Percentiles rank a stretch among this genome's conserved stretches.
Evolutionary conservation across 2,113 vertebrate genomes (phyloP).

Genomic region (Cranoglanis bouderius): DNA sequence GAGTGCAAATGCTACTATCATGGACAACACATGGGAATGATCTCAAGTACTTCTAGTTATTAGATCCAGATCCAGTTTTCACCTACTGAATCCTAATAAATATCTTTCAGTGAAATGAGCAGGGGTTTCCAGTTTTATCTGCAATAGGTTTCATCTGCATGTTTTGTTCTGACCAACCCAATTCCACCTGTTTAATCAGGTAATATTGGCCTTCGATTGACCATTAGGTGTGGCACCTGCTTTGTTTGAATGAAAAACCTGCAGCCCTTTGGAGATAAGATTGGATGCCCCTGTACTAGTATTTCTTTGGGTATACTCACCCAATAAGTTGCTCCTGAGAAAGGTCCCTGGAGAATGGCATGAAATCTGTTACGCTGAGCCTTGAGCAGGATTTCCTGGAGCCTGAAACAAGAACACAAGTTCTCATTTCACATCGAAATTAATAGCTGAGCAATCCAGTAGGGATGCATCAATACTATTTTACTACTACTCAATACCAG

Average conservation of each 20-base stretch:
- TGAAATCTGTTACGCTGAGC: conserved; percentile 76
- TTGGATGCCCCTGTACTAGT: background rate
- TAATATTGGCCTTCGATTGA: background rate
- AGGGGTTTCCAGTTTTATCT: background rate
- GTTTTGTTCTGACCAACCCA: background rate
- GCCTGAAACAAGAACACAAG: conserved; percentile 50
- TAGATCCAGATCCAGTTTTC: background rate
- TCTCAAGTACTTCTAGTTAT: background rate
- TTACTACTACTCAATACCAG: background rate
- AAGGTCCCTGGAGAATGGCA: conserved; percentile 78
- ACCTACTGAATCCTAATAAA: background rate
- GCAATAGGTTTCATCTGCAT: background rate
- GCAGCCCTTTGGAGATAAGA: background rate
- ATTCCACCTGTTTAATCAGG: background rate
- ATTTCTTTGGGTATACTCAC: conserved; percentile 52
- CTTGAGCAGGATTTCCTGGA: conserved; percentile 75
- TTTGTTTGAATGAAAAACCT: background rate
- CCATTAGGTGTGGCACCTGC: too few relatives aligned
- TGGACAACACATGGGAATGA: background rate
- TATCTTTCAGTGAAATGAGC: background rate
- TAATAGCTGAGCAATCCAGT: background rate
- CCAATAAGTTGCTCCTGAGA: conserved; percentile 80
- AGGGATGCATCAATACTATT: background rate
- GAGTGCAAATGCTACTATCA: background rate
- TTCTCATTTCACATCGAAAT: background rate